Percentiles rank a stretch among this genome's conserved stretches.
phyloP scores from a whole-genome alignment of 2,888 invertebrate genomes.

The Eugnorisma glareosa region DNA sequence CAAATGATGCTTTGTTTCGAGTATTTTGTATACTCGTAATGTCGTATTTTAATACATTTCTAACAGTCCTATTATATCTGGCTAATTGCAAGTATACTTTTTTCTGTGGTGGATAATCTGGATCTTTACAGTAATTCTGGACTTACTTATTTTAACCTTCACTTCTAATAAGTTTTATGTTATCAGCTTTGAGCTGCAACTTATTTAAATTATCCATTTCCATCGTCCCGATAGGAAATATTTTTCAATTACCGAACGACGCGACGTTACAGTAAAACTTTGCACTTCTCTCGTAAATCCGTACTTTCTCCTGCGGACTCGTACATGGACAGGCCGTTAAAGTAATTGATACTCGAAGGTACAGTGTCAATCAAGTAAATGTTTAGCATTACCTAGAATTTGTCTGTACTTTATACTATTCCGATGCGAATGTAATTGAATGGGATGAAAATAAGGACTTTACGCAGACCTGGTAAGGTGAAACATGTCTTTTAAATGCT shows the following conservation, averaged over 20 bases:
- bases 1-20: conserved; percentile 57
- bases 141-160: neutral
- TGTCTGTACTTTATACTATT: conserved; percentile 50
- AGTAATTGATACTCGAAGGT: conserved; percentile 71
- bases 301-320: conserved; percentile 66
- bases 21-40: conserved; percentile 45
- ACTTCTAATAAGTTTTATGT: conserved; percentile 15
- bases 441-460: conserved; percentile 43
- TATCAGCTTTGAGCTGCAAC: conserved; percentile 12
- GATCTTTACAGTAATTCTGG: neutral
- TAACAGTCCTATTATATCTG: neutral
- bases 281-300: conserved; percentile 68
- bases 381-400: conserved; percentile 64
- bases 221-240: conserved; percentile 40
- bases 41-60: conserved; percentile 31
- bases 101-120: neutral
- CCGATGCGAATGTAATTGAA: conserved; percentile 45
- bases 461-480: conserved; percentile 22
- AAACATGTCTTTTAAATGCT: conserved; percentile 25
- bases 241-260: conserved; percentile 61
- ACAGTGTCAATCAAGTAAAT: conserved; percentile 74
- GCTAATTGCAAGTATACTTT: neutral
- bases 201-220: conserved; percentile 34
- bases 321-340: conserved; percentile 68
- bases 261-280: conserved; percentile 64